A percentile compares a stretch with the other conserved stretches of the same genome.
Evolutionary conservation across 2,113 vertebrate genomes (phyloP).

Genomic region (Sialia sialis): DNA sequence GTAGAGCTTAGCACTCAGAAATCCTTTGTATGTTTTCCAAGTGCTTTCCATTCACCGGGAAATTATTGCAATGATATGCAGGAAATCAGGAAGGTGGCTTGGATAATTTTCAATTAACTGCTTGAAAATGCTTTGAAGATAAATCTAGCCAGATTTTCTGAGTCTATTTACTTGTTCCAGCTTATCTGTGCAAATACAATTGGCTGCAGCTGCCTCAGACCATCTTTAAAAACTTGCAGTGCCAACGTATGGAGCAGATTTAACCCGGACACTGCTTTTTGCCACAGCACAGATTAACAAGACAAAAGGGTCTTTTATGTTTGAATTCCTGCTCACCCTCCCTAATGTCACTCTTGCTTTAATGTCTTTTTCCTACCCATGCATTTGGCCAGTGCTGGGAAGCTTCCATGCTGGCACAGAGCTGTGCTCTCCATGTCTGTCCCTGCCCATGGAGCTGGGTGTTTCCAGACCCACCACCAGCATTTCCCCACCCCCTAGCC

Average conservation of each 20-base stretch:
- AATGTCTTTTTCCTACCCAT: background rate
- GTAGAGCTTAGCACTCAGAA: background rate
- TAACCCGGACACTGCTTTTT: background rate
- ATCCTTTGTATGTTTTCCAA: constrained; percentile 22
- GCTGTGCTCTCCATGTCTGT: background rate
- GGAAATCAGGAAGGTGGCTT: constrained; percentile 36
- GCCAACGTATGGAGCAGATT: background rate
- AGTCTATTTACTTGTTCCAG: constrained; percentile 14
- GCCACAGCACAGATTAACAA: background rate
- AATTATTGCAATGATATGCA: background rate
- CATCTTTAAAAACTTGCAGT: background rate
- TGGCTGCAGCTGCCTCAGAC: constrained; percentile 32
- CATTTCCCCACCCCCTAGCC: background rate
- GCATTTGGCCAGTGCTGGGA: background rate
- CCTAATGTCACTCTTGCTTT: background rate
- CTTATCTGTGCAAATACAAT: constrained; percentile 24
- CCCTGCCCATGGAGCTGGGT: background rate
- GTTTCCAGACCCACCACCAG: background rate
- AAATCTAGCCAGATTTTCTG: constrained; percentile 17
- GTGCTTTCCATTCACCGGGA: background rate
- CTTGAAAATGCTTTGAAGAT: constrained; percentile 49
- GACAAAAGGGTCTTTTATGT: background rate
- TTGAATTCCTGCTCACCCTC: background rate
- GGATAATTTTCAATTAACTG: constrained; percentile 50
- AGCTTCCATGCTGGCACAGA: background rate